These are phyloP conservation scores for Chironomus tentans DNA, from an alignment of 2,888 invertebrate genomes.

Conservation along the genomic window DNA sequence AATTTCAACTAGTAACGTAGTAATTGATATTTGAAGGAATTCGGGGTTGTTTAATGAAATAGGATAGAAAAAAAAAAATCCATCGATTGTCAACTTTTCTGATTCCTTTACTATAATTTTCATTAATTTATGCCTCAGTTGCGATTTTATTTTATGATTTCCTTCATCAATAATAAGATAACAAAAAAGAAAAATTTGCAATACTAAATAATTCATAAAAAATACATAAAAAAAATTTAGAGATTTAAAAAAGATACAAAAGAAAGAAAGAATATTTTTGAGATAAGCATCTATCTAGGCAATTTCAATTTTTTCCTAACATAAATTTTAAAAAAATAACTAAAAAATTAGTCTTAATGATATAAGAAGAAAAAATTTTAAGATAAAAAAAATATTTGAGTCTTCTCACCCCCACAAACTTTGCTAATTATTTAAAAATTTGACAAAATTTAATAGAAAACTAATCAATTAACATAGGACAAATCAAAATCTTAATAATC, in stretches of 20 bases:
- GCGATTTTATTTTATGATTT: neutral
- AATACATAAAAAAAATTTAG: neutral
- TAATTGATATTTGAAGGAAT: too few species aligned
- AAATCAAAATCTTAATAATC: neutral
- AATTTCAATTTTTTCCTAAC: neutral
- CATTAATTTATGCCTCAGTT: neutral
- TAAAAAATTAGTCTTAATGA: neutral
- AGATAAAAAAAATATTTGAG: neutral
- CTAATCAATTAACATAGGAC: neutral
- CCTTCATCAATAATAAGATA: too few species aligned
- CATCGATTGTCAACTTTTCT: too few species aligned
- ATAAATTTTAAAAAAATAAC: neutral
- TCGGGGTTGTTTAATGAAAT: too few species aligned
- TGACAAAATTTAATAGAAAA: too few species aligned
- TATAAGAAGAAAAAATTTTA: neutral
- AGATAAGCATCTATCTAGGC: neutral
- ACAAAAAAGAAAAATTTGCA: neutral
- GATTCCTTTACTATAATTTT: neutral
- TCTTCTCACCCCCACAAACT: conserved; percentile 6
- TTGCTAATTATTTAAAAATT: neutral
- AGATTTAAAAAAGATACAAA: neutral
- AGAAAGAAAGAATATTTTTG: neutral
- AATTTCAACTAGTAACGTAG: too few species aligned
- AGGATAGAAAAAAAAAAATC: too few species aligned
- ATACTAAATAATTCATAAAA: neutral